Base-by-base conservation (phyloP, 2,888 invertebrate genomes). In the Andricus quercusramuli region DNA sequence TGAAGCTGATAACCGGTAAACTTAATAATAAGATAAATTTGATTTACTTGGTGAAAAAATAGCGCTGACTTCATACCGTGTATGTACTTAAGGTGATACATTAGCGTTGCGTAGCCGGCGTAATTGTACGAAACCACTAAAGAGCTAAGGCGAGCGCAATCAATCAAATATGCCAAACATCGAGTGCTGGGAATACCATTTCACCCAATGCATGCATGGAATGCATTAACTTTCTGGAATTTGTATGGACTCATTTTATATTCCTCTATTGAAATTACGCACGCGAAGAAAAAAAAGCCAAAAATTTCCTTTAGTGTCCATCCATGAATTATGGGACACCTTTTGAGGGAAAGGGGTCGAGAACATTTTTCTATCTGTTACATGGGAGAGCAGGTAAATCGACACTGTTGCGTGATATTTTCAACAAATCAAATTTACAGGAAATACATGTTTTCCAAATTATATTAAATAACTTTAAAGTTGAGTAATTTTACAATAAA, bases 121-220 rank as follows among this genome's bases (percentile, higher is more conserved):
- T 62, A 62, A 62, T 29, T 62, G 62, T 25, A 25, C 6, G 62
- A 62, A 62, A 62, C 62, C 25, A 62, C 15, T 62, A 62, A 25
- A 15, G 25, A 29, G 15, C 25, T 62, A 62, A 62, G 62, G 62
- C 62, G 6, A 25, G 25, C 17, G 17, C 25, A 62, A 62, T 62
- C 62, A 62, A 62, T 62, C 62, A 62, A 62, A 25, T 62, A 62
- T 62, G 62, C 25, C 62, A 25, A 62, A 29, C 62, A 17, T 25
- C 25, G 62, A 62, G 25, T 25, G 15, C 62, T 29, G 5, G 29
- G 13, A 62, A 62, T 25, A 17, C 25, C 1, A 62, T 62, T 62
- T 62, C 17, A 62, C 6, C 62, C 25, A 62, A 29, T 25, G 2
- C 15, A 62, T 29, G 6, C 15, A 22, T 25, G 6, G 29, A 6